Base-by-base conservation (phyloP, 2,113 vertebrate genomes). In the Alectura lathami region DNA sequence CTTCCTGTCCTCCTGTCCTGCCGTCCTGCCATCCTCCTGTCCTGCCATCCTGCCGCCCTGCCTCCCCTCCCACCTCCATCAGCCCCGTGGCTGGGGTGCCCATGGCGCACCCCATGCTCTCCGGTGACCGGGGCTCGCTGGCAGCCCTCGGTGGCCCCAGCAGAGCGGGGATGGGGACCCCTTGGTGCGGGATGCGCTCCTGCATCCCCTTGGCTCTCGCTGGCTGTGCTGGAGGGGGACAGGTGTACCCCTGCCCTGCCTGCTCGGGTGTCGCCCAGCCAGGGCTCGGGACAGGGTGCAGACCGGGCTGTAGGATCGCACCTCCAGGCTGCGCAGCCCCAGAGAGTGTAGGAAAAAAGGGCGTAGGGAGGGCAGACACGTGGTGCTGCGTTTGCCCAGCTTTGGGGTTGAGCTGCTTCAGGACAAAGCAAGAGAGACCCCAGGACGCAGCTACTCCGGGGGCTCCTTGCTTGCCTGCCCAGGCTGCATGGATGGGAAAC, bases 291-390 rank as follows among this genome's bases (percentile, higher is more conserved):
- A 60, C 53, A 70, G 80, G n/a, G 30, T 3, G 34, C 36, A 56
- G 38, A 63, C 48, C 36, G 4, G 24, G 29, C 9, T 9, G n/a
- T 12, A 53, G 53, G 84, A 57, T 22, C 0, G 10, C 30, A 38
- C 4, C n/a, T 23, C 34, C 42, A 18, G 23, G 40, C 68, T 3
- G 0, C 0, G 0, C 8, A 43, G 34, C 8, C 22, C 48, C 17
- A 3, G 66, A 59, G 42, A 38, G 50, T 34, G 89, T 32, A 64
- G 11, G 40, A 63, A 34, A 89, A 82, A 64, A 62, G 24, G 57
- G 38, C 8, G 51, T 24, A 24, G 57, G 56, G 87, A 73, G 53
- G 51, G 76, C 21, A 34, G 59, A 29, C 4, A 43, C 43, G 47
- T 64, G 40, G 32, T 21, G 47, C 62, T 72, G 62, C 5, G 3